Evolutionary conservation across 2,113 vertebrate genomes (phyloP), one percentile per base, ranked within the genome.

Genomic region (Fukomys damarensis): DNA sequence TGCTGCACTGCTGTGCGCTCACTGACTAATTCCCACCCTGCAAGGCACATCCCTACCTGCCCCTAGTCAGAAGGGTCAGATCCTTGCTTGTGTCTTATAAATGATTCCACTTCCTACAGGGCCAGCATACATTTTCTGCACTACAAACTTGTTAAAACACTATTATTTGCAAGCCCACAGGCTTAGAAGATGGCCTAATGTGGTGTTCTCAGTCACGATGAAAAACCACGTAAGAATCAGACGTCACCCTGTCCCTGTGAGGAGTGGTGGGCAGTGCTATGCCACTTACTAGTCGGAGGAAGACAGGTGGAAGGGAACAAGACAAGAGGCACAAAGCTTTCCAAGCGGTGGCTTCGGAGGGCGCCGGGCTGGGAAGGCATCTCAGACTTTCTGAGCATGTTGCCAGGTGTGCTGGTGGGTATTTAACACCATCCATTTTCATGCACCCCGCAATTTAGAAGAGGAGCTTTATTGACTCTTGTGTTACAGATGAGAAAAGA

Each of bases 1-100:
- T 16, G 30, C 59, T 12, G 7, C 0, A 3, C 41, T 28, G 59
- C 38, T 11, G 43, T 5, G 63, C 2, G 70, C n/a, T 86, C 10
- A 2, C 38, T 59, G 38, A 28, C 26, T 20, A 6, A 26, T 5
- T 49, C 20, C 24, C 63, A 46, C 38, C n/a, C 82, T 16, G 28
- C 74, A 49, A 61, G 74, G 22, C 38, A 41, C 19, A 30, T 38
- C 54, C 81, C 70, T 35, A 35, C 52, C 59, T 10, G 17, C 5
- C n/a, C 9, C 38, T 2, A 0, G 56, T 61, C 56, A 59, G 38
- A 41, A 65, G 68, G 46, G 5, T 59, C 28, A 41, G 54, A 76
- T 24, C 66, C 46, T 24, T 30, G 76, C 54, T 76, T 28, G 46
- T 58, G 20, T 85, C 76, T 87, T 61, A 9, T 12, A 63, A 92